Conservation (phyloP, 2,113 vertebrate genomes). For the Polyodon spathula region DNA sequence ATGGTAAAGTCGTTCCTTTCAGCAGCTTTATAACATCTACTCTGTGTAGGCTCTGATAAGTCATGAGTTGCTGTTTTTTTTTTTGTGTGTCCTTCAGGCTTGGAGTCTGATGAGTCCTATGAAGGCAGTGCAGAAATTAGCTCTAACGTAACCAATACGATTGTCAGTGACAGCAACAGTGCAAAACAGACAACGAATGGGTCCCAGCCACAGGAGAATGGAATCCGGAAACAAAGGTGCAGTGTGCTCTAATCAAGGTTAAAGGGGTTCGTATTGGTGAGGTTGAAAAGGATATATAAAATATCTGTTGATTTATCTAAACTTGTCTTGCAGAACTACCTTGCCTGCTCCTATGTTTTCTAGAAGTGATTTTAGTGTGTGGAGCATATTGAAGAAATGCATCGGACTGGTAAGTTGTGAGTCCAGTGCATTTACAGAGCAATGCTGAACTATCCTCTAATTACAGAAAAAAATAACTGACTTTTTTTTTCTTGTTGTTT, state of each 20-base stretch:
- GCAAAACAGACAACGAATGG: slow-evolving; percentile 58
- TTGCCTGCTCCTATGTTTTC: slow-evolving; percentile 88
- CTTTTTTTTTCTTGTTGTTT: neutral
- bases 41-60: neutral
- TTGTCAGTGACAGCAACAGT: slow-evolving; percentile 45
- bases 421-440: too few relatives aligned
- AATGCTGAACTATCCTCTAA: neutral
- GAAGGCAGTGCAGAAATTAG: slow-evolving; percentile 79
- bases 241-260: slow-evolving; percentile 24
- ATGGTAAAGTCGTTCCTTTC: too few relatives aligned
- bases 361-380: slow-evolving; percentile 83
- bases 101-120: slow-evolving; percentile 86
- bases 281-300: neutral
- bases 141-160: slow-evolving; percentile 60
- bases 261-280: slow-evolving; percentile 1
- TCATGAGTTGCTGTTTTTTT: neutral
- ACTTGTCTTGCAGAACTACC: slow-evolving; percentile 53
- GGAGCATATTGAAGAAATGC: slow-evolving; percentile 93
- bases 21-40: neutral
- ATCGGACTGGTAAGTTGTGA: slow-evolving; percentile 80
- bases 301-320: neutral
- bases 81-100: slow-evolving; percentile 55
- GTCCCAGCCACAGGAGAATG: slow-evolving; percentile 73
- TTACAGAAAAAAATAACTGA: neutral
- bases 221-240: slow-evolving; percentile 84